Percentiles rank a stretch among this genome's conserved stretches.
Conservation (phyloP, 2,888 invertebrate genomes). For the Drosophila subquinaria region DNA sequence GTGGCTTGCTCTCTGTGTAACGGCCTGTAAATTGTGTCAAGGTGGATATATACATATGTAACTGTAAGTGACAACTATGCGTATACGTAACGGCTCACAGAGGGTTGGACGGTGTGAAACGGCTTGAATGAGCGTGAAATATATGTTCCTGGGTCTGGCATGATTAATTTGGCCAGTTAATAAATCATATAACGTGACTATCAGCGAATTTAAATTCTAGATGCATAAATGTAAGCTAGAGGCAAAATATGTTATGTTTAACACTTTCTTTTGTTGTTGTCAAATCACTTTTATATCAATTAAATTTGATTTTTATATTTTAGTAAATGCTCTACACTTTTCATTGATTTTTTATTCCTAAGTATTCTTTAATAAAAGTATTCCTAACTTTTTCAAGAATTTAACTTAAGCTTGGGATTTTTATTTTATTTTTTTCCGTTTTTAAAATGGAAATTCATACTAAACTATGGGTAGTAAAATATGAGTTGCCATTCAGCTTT, state of each 20-base stretch:
- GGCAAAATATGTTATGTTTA: not conserved
- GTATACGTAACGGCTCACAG: constrained; percentile 19
- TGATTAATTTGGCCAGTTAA: constrained; percentile 22
- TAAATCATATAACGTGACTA: constrained; percentile 1
- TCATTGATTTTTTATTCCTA: not conserved
- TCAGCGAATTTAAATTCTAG: not conserved
- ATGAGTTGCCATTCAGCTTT: too few relatives aligned
- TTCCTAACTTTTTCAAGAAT: not conserved
- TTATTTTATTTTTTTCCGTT: not conserved
- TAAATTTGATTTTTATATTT: too few relatives aligned
- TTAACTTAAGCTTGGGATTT: too few relatives aligned
- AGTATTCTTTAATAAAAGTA: too few relatives aligned
- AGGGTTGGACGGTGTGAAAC: not conserved
- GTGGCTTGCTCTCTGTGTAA: constrained; percentile 65
- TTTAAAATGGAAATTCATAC: not conserved
- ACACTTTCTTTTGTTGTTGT: not conserved
- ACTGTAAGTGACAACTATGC: constrained; percentile 42
- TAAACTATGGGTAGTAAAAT: too few relatives aligned
- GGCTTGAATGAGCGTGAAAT: not conserved
- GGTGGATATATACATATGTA: constrained; percentile 46
- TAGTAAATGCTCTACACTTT: not conserved
- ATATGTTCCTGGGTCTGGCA: constrained; percentile 6
- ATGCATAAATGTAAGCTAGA: not conserved
- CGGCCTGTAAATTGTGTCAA: constrained; percentile 77
- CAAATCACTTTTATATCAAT: too few relatives aligned